Base-by-base conservation (phyloP, 2,113 vertebrate species). In the Aptenodytes forsteri region DNA sequence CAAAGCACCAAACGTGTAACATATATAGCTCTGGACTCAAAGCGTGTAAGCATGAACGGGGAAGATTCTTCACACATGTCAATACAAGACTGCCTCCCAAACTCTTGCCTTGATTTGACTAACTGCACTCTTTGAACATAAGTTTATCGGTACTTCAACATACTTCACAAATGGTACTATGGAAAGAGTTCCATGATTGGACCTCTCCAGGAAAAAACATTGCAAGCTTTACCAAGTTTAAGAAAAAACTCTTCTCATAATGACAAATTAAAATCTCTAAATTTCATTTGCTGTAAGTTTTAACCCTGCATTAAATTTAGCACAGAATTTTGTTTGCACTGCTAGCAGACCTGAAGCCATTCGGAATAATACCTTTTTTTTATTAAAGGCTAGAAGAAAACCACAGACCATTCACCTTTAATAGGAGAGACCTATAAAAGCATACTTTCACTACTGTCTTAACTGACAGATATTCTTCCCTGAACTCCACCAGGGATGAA, bases 41-140 rank as follows among this genome's bases (percentile, higher is more conserved):
- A 83, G n/a, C 3, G 7, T 22, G 6, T 42, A 67, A 76, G 23
- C 29, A 71, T 0, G 0, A 71, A 47, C 1, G 0, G 20, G 21
- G 15, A 82, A 49, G 30, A 77, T 66, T 34, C 30, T 77, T 49
- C 52, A 58, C 19, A 15, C 13, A 15, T 27, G 11, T 42, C 47
- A 47, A 5, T 5, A 40, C 30, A 72, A 81, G 34, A 70, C 12
- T 16, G 3, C 42, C 20, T 81, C 36, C 84, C 73, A 42, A 81
- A 49, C 22, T 65, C 64, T 38, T 46, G 42, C n/a, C 44, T 75
- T 29, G 19, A 62, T 66, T 81, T 77, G 58, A 56, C 58, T 72
- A 46, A 55, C 30, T 50, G 16, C 27, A 27, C 8, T 61, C 32
- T 44, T 42, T 52, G n/a, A 64, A 26, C 26, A 5, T 17, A 14